Conservation (phyloP, 2,113 vertebrate species). For the Pseudolaguvia tuberculata region DNA sequence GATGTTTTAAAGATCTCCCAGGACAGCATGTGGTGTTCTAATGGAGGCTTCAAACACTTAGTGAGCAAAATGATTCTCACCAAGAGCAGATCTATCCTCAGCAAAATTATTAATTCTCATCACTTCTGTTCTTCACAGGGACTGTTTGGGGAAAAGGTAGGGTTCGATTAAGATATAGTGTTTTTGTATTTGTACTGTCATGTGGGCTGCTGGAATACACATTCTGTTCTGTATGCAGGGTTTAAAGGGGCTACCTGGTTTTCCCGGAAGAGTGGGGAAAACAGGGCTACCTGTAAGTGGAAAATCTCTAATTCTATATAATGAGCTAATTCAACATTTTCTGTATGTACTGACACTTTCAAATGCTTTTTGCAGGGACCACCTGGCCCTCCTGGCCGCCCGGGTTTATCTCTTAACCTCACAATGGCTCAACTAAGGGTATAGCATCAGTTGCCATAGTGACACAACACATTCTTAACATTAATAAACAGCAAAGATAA, state of each 20-base stretch:
- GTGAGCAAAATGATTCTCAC: neutral
- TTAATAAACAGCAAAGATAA: neutral
- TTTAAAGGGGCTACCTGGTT: slow-evolving; percentile 69
- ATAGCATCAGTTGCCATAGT: neutral
- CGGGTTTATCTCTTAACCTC: slow-evolving; percentile 55
- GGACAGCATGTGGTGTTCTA: slow-evolving; percentile 2
- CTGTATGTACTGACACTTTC: neutral
- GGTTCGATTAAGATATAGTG: neutral
- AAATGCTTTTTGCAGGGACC: slow-evolving; percentile 61
- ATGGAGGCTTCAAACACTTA: slow-evolving; percentile 26
- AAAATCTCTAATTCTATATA: slow-evolving; percentile 40
- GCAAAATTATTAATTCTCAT: slow-evolving; percentile 17
- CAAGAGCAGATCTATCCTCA: slow-evolving; percentile 16
- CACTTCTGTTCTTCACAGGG: slow-evolving; percentile 62
- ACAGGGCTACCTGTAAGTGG: slow-evolving; percentile 66
- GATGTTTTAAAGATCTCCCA: neutral
- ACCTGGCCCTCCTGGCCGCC: slow-evolving; percentile 67
- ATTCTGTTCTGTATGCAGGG: slow-evolving; percentile 61
- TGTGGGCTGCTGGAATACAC: slow-evolving; percentile 3
- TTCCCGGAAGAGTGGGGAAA: slow-evolving; percentile 57
- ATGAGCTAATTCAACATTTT: slow-evolving; percentile 4
- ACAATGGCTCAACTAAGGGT: slow-evolving; percentile 68
- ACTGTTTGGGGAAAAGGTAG: slow-evolving; percentile 70
- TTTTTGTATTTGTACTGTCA: neutral
- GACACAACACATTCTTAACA: neutral